Percentiles rank a stretch among this genome's conserved stretches.
Conservation (phyloP, 2,113 vertebrate genomes). For the Scytalopus superciliaris region DNA sequence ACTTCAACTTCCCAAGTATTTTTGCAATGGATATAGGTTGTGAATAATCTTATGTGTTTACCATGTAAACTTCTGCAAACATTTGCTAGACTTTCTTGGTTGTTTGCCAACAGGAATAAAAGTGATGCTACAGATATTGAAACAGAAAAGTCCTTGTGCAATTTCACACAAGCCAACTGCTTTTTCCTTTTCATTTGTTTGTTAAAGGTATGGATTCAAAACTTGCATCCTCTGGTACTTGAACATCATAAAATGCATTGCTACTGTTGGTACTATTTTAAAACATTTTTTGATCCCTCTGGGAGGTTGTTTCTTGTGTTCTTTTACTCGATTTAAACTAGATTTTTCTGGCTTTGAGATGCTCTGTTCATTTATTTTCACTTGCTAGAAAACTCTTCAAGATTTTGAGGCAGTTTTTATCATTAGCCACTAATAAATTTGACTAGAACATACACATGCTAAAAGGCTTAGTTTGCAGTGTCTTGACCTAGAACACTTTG, state of each 20-base stretch:
- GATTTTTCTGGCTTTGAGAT: conserved; percentile 41
- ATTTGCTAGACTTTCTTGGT: neutral
- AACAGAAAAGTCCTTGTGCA: neutral
- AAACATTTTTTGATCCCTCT: conserved; percentile 51
- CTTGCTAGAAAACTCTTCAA: conserved; percentile 39
- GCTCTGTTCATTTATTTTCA: conserved; percentile 59
- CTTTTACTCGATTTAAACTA: conserved; percentile 57
- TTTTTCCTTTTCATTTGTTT: neutral
- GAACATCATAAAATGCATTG: conserved; percentile 31
- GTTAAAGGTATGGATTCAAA: neutral
- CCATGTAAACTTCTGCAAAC: neutral
- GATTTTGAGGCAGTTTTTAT: conserved; percentile 60
- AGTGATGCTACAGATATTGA: neutral
- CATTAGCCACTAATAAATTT: conserved; percentile 69
- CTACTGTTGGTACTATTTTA: conserved; percentile 22
- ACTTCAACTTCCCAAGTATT: neutral
- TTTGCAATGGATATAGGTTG: neutral
- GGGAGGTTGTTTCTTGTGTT: conserved; percentile 32
- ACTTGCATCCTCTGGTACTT: neutral
- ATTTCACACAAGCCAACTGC: neutral
- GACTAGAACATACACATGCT: conserved; percentile 40
- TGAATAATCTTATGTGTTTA: neutral
- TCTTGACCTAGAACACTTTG: neutral
- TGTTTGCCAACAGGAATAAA: neutral
- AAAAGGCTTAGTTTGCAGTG: conserved; percentile 50